A percentile compares a stretch with the other conserved stretches of the same genome.
Conservation (phyloP, 1,140 invertebrate genomes). For the Drosophila kanapiae region DNA sequence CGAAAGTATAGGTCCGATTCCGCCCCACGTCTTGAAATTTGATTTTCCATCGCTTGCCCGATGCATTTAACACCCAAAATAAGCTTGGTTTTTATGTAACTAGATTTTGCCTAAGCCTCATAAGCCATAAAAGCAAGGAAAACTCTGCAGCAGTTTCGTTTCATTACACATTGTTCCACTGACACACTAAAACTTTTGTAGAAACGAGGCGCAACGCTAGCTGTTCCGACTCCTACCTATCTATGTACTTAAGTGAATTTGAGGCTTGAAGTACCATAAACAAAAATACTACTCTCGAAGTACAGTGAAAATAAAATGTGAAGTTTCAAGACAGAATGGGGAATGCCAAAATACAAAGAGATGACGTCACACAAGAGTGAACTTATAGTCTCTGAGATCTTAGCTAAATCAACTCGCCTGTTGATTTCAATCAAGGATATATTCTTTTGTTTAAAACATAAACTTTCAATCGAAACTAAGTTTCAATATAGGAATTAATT, state of each 20-base stretch:
- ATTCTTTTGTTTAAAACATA: background rate
- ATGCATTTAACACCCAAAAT: constrained; percentile 49
- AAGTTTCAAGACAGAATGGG: constrained; percentile 3
- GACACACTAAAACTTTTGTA: constrained; percentile 49
- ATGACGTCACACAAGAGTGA: background rate
- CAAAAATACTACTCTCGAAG: constrained; percentile 30
- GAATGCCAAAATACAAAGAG: constrained; percentile 3
- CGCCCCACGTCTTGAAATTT: constrained; percentile 48
- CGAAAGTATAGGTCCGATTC: constrained; percentile 59
- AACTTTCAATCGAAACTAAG: background rate
- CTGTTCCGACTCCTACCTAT: constrained; percentile 31
- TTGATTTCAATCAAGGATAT: background rate
- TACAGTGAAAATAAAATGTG: background rate
- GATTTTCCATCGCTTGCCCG: constrained; percentile 19
- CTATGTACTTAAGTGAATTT: constrained; percentile 33
- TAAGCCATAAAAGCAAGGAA: constrained; percentile 39
- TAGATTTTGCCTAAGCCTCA: constrained; percentile 13
- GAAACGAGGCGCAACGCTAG: constrained; percentile 19
- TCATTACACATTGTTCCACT: constrained; percentile 65
- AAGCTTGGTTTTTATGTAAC: constrained; percentile 56
- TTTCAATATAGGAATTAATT: too few relatives aligned
- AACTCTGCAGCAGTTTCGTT: constrained; percentile 62
- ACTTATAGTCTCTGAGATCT: background rate
- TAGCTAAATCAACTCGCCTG: background rate
- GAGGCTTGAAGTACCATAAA: constrained; percentile 44